These are phyloP conservation scores for Megathymus violae DNA, from an alignment of 1,140 invertebrate species.

Conservation along the genomic window DNA sequence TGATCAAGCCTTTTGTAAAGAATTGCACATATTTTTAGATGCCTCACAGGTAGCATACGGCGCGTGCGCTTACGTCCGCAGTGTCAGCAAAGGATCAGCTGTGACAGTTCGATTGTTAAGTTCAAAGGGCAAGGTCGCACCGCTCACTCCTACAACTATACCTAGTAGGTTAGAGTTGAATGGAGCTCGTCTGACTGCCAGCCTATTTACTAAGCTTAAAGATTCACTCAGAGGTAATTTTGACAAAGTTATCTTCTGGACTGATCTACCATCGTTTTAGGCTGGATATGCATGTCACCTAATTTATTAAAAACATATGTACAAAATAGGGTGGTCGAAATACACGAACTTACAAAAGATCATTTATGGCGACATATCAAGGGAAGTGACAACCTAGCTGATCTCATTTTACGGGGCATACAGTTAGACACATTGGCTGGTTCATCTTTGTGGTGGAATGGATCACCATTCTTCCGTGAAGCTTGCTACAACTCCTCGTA, in stretches of 20 bases:
- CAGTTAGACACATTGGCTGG: neutral
- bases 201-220: conserved; percentile 20
- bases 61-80: conserved; percentile 36
- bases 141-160: conserved; percentile 31
- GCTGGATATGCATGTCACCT: conserved; percentile 31
- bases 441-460: conserved; percentile 30
- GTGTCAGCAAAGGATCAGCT: neutral
- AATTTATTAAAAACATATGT: conserved; percentile 35
- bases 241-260: conserved; percentile 33
- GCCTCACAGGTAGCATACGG: conserved; percentile 37
- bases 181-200: conserved; percentile 20
- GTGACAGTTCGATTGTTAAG: conserved; percentile 23
- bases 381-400: conserved; percentile 29
- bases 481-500: conserved; percentile 8
- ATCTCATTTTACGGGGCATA: conserved; percentile 23
- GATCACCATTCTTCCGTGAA: conserved; percentile 20
- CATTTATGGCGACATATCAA: conserved; percentile 23
- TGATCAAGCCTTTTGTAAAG: neutral
- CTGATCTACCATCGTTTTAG: conserved; percentile 37
- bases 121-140: conserved; percentile 37
- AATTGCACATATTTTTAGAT: conserved; percentile 41
- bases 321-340: conserved; percentile 32
- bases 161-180: conserved; percentile 35
- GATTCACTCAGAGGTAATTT: conserved; percentile 28
- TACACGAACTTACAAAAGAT: conserved; percentile 29